phyloP scores from a whole-genome alignment of 2,113 vertebrate genomes.

The Corythornis madagascariensis region DNA sequence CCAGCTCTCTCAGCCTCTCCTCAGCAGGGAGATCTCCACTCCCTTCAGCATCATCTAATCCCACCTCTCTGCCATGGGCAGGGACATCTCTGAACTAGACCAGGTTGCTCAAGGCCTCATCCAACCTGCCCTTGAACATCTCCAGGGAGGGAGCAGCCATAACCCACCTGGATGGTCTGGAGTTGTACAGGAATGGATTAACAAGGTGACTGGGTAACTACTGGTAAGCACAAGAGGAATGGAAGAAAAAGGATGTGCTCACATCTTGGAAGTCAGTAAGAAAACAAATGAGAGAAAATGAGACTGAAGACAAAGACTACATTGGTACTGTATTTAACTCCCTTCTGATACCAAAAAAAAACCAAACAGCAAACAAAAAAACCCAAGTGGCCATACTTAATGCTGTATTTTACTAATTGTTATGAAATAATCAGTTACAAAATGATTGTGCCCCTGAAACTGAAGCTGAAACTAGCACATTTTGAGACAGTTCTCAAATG shows the following conservation, averaged over 20 bases:
- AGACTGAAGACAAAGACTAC: neutral
- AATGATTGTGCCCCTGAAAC: too few relatives aligned
- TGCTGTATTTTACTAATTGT: neutral
- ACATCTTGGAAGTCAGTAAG: neutral
- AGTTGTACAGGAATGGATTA: neutral
- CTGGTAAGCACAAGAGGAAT: neutral
- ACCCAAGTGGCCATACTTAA: neutral
- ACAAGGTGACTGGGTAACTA: neutral
- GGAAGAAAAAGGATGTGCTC: neutral
- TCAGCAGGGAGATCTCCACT: too few relatives aligned
- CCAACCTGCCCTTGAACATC: too few relatives aligned
- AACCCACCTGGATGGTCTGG: too few relatives aligned
- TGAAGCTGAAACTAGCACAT: neutral
- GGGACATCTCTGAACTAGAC: too few relatives aligned
- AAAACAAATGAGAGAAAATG: neutral
- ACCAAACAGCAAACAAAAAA: neutral
- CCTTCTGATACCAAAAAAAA: neutral
- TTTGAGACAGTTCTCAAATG: neutral
- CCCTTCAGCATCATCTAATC: too few relatives aligned
- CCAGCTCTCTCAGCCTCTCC: too few relatives aligned
- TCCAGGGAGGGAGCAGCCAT: too few relatives aligned
- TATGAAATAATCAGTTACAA: neutral
- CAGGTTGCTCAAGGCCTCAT: too few relatives aligned
- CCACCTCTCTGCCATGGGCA: too few relatives aligned
- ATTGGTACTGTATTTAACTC: neutral